These are phyloP conservation scores for Agrochola macilenta DNA, from an alignment of 2,888 invertebrate genomes.

Conservation along the genomic window DNA sequence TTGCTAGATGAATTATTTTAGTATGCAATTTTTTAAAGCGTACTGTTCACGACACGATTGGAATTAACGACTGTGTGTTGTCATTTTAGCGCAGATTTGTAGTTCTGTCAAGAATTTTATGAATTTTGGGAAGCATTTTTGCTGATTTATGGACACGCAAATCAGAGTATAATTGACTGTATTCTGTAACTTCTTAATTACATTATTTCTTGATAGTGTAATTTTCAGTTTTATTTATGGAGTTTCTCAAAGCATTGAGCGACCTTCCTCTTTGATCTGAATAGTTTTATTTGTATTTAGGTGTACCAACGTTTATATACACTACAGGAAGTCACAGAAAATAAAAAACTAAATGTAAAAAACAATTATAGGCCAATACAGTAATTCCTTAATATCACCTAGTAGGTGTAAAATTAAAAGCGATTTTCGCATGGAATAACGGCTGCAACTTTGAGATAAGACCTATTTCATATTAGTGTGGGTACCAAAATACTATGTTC, in stretches of 20 bases:
- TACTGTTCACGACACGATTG: slow-evolving; percentile 17
- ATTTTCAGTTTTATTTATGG: too few species aligned
- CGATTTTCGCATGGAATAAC: too few species aligned
- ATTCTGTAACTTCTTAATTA: not conserved
- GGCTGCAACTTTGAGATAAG: too few species aligned
- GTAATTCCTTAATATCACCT: too few species aligned
- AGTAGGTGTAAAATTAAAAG: too few species aligned
- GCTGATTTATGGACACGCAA: slow-evolving; percentile 1
- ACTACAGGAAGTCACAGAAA: too few species aligned
- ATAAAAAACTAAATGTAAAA: too few species aligned
- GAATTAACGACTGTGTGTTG: slow-evolving; percentile 10
- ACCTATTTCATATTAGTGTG: too few species aligned
- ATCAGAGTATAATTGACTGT: not conserved
- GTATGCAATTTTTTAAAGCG: slow-evolving; percentile 40
- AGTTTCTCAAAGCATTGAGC: not conserved
- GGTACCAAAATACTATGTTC: too few species aligned
- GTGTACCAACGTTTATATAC: too few species aligned
- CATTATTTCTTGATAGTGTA: not conserved
- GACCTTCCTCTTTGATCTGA: not conserved
- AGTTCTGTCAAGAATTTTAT: slow-evolving; percentile 12
- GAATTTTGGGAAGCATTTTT: slow-evolving; percentile 18
- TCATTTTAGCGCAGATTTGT: slow-evolving; percentile 17
- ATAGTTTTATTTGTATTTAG: too few species aligned
- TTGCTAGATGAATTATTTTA: slow-evolving; percentile 30
- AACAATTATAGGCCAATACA: too few species aligned